Evolutionary conservation across 2,888 invertebrate species (phyloP).

Genomic region (Microctonus hyperodae): DNA sequence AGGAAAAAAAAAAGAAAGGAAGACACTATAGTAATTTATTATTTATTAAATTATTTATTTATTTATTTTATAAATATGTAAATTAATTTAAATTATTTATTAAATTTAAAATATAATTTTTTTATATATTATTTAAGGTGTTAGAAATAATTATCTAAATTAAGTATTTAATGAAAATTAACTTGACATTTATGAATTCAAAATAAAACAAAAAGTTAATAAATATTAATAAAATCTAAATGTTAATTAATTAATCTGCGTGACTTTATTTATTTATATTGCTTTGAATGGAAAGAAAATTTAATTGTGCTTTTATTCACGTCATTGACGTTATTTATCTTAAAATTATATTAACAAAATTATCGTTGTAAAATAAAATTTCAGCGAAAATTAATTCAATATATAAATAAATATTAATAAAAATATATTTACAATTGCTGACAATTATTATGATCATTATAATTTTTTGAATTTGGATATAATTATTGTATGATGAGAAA

Average conservation of each 20-base stretch:
- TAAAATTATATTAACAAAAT: background rate
- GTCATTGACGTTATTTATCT: background rate
- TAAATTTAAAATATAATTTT: constrained; percentile 8
- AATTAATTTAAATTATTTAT: background rate
- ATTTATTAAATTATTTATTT: background rate
- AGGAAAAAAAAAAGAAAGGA: too few species aligned
- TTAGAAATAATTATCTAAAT: constrained; percentile 35
- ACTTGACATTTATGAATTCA: too few species aligned
- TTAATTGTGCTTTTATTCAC: background rate
- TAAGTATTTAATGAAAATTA: constrained; percentile 22
- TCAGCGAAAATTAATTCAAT: background rate
- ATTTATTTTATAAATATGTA: background rate
- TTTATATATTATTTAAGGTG: constrained; percentile 20
- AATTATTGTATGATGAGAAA: too few species aligned
- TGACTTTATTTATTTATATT: background rate
- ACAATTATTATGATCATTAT: background rate
- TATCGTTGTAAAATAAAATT: background rate
- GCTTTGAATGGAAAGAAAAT: background rate
- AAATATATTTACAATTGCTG: background rate
- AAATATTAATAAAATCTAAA: background rate
- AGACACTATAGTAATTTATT: too few species aligned
- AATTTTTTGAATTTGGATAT: too few species aligned
- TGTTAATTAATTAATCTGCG: too few species aligned
- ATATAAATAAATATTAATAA: background rate
- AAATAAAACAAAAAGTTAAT: constrained; percentile 6